These are phyloP conservation scores for Spodoptera exigua DNA, from an alignment of 2,888 invertebrate species.

Conservation along the genomic window DNA sequence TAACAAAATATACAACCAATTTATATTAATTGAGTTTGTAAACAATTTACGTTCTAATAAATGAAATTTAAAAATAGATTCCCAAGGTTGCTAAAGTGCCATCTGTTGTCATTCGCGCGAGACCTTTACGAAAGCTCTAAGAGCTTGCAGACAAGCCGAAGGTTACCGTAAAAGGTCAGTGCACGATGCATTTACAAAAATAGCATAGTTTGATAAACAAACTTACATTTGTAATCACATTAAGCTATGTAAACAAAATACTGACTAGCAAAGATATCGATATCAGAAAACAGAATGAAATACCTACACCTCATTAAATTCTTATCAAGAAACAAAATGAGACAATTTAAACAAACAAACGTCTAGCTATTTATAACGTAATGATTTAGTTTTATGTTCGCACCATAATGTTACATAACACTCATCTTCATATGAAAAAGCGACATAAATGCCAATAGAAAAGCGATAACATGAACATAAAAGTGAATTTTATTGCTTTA, in stretches of 20 bases:
- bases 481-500: conserved; percentile 86
- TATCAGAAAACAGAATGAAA: conserved; percentile 35
- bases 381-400: conserved; percentile 74
- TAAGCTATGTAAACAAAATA: conserved; percentile 32
- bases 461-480: conserved; percentile 84
- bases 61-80: background rate
- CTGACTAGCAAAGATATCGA: background rate
- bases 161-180: conserved; percentile 23
- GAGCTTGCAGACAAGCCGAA: conserved; percentile 11
- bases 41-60: no score
- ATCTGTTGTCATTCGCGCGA: conserved; percentile 44
- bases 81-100: conserved; percentile 37
- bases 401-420: conserved; percentile 71
- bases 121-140: conserved; percentile 20
- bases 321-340: conserved; percentile 58
- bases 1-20: background rate
- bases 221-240: conserved; percentile 14
- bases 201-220: conserved; percentile 19
- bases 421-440: conserved; percentile 73
- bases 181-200: conserved; percentile 14
- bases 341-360: conserved; percentile 54
- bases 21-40: no score
- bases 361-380: conserved; percentile 66
- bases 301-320: conserved; percentile 61
- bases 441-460: conserved; percentile 84